Evolutionary conservation across 2,888 invertebrate genomes (phyloP).

Genomic region (Ormyrus labotus): DNA sequence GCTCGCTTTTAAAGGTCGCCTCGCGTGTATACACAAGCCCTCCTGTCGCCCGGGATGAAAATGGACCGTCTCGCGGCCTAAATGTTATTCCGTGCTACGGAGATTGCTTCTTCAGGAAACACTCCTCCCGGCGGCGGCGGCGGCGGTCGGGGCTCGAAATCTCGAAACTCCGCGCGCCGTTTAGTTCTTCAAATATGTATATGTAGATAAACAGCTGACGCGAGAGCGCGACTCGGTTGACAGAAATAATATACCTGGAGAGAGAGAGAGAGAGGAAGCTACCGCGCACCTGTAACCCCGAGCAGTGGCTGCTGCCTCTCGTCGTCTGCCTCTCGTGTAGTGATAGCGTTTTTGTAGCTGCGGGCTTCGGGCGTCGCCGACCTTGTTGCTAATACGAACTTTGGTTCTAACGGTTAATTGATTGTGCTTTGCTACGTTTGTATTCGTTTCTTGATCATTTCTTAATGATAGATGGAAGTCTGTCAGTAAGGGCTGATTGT

Average conservation of each 20-base stretch:
- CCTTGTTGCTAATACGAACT: no score
- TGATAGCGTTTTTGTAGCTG: no score
- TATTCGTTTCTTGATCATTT: no score
- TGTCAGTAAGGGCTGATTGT: no score
- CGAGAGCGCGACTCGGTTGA: constrained; percentile 58
- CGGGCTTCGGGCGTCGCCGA: no score
- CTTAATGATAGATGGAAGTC: no score
- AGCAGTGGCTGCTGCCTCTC: background rate
- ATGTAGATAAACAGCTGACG: constrained; percentile 65
- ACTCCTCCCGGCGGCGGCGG: constrained; percentile 42
- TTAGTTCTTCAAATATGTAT: constrained; percentile 65
- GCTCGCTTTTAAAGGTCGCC: no score
- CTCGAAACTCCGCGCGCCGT: constrained; percentile 39
- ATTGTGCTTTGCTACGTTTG: no score
- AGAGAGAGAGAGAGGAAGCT: background rate
- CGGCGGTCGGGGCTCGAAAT: constrained; percentile 16
- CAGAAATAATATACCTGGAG: constrained; percentile 64
- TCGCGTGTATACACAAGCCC: no score
- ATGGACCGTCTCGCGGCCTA: constrained; percentile 52
- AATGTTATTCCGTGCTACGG: constrained; percentile 67
- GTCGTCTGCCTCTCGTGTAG: no score
- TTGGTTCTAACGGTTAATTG: no score
- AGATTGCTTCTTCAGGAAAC: constrained; percentile 68
- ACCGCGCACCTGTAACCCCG: constrained; percentile 20
- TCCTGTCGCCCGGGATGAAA: constrained; percentile 9